phyloP scores from a whole-genome alignment of 2,888 invertebrate genomes.

The Amblyteles armatorius region DNA sequence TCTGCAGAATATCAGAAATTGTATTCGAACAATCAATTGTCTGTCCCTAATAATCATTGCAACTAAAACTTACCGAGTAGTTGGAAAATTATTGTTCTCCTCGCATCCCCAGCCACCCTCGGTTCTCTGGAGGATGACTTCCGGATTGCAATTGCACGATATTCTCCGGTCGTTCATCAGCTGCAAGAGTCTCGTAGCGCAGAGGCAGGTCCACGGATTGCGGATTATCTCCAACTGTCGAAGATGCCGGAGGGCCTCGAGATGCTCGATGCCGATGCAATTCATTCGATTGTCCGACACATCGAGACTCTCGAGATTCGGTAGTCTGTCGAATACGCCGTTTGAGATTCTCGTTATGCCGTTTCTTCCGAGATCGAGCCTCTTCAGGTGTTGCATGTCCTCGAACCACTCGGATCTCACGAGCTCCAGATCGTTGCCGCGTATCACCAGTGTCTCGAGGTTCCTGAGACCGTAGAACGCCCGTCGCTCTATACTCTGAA shows the following conservation, averaged over 20 bases:
- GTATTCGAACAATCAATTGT: neutral
- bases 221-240: slow-evolving; percentile 67
- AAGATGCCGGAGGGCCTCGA: slow-evolving; percentile 69
- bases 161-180: slow-evolving; percentile 71
- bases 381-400: slow-evolving; percentile 66
- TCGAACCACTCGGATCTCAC: slow-evolving; percentile 69
- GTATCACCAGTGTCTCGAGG: slow-evolving; percentile 72
- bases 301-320: slow-evolving; percentile 70
- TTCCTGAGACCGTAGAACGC: slow-evolving; percentile 73
- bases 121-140: slow-evolving; percentile 46
- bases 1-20: neutral
- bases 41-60: neutral
- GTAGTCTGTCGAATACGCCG: slow-evolving; percentile 72
- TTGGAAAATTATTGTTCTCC: slow-evolving; percentile 9
- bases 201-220: slow-evolving; percentile 79
- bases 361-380: slow-evolving; percentile 75
- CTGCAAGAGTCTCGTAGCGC: slow-evolving; percentile 71
- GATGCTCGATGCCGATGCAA: slow-evolving; percentile 75
- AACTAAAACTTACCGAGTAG: slow-evolving; percentile 11
- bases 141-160: slow-evolving; percentile 70
- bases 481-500: slow-evolving; percentile 71
- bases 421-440: slow-evolving; percentile 72
- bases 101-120: slow-evolving; percentile 61
- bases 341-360: slow-evolving; percentile 74
- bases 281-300: slow-evolving; percentile 76